Evolutionary conservation across 1,140 invertebrate species (phyloP).

Genomic region (Whitmania pigra): DNA sequence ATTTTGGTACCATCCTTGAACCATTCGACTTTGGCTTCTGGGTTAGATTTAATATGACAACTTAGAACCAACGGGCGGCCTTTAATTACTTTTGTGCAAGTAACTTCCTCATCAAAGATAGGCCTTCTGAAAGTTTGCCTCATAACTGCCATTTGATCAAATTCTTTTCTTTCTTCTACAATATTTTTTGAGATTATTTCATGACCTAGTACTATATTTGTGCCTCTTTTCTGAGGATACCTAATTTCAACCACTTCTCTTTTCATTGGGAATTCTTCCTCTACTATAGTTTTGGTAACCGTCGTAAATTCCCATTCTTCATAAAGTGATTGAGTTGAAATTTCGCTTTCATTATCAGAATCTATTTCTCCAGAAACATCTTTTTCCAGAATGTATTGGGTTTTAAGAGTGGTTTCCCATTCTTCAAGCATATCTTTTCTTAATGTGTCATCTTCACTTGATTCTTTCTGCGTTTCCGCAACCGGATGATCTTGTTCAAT

Average conservation of each 20-base stretch:
- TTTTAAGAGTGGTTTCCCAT: conserved; percentile 5
- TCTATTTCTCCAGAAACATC: neutral
- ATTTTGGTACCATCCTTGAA: conserved; percentile 6
- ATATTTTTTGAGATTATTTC: neutral
- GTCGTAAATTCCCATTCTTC: conserved; percentile 18
- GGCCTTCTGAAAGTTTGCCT: neutral
- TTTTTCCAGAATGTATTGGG: conserved; percentile 10
- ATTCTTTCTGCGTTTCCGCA: neutral
- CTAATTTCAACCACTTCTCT: conserved; percentile 3
- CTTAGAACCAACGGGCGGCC: neutral
- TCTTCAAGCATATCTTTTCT: conserved; percentile 6
- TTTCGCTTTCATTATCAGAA: conserved; percentile 13
- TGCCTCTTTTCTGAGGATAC: conserved; percentile 9
- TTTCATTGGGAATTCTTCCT: conserved; percentile 9
- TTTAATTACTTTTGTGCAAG: neutral
- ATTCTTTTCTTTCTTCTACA: neutral
- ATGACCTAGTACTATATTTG: neutral
- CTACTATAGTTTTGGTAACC: conserved; percentile 13
- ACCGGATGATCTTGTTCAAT: conserved; percentile 5
- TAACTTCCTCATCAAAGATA: conserved; percentile 1
- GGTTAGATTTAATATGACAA: neutral
- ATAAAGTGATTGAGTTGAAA: conserved; percentile 13
- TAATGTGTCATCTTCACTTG: neutral
- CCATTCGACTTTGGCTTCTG: neutral
- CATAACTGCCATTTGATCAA: neutral